These are phyloP conservation scores for Phanerotoma sp. DNA, from an alignment of 2,888 invertebrate species.

Conservation along the genomic window DNA sequence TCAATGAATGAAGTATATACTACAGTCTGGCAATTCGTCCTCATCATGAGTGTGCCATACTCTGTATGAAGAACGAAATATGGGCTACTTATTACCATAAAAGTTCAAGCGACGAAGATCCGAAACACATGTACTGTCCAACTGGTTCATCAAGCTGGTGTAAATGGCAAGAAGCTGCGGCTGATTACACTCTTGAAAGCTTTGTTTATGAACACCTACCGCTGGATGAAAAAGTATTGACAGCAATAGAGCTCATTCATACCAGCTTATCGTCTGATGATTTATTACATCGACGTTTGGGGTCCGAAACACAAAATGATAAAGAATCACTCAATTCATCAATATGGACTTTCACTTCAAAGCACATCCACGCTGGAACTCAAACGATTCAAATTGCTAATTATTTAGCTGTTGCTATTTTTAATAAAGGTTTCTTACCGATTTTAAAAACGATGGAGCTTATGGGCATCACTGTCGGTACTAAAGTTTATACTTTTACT, in stretches of 20 bases:
- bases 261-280: slow-evolving; percentile 23
- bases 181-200: slow-evolving; percentile 24
- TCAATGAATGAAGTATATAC: slow-evolving; percentile 26
- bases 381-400: slow-evolving; percentile 32
- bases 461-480: slow-evolving; percentile 20
- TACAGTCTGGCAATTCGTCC: slow-evolving; percentile 40
- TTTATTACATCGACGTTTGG: slow-evolving; percentile 27
- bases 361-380: slow-evolving; percentile 31
- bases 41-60: slow-evolving; percentile 31
- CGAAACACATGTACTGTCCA: slow-evolving; percentile 35
- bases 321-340: slow-evolving; percentile 29
- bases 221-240: slow-evolving; percentile 21
- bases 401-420: slow-evolving; percentile 29
- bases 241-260: slow-evolving; percentile 26
- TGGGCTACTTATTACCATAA: too few relatives aligned
- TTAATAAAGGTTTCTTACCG: slow-evolving; percentile 33
- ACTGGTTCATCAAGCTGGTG: slow-evolving; percentile 35
- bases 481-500: slow-evolving; percentile 10
- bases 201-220: slow-evolving; percentile 22
- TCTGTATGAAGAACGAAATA: slow-evolving; percentile 36
- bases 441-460: slow-evolving; percentile 22
- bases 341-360: slow-evolving; percentile 32
- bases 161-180: slow-evolving; percentile 26
- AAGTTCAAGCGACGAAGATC: slow-evolving; percentile 34
- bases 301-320: slow-evolving; percentile 23